Base-by-base conservation (phyloP, 2,113 vertebrate species). In the Pithys albifrons region DNA sequence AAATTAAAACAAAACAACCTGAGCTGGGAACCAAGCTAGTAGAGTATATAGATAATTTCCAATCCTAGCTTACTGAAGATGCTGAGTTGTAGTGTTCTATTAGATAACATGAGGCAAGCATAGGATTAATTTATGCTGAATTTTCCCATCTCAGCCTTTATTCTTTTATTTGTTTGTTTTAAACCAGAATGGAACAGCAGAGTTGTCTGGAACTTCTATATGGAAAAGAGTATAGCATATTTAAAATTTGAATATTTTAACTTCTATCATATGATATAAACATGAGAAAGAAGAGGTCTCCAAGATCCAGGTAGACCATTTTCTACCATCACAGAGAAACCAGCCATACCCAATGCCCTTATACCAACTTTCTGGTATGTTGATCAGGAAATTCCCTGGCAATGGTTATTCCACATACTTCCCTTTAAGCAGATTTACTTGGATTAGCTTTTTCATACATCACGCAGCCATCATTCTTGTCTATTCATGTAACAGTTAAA, bases 181-280 rank as follows among this genome's bases (percentile, higher is more conserved):
- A 78, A 62, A 19, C 5, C 13, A 41, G 35, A 72, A 79, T 1
- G 6, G 33, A 71, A 58, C 7, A n/a, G 18, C 7, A 62, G 61
- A 78, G 31, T 35, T 46, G 1, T 41, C 43, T 41, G 8, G 8
- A 74, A 85, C 12, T 45, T 37, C 14, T 33, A 12, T 27, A 49
- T 7, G 29, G 31, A 33, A 5, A 43, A 23, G 14, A 49, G 7
- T 14, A 35, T 17, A 59, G 0, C 0, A 45, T 39, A 49, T 61
- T 73, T 77, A 37, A 52, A 16, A 41, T 41, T 15, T 18, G 2
- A 6, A 41, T 24, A 82, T 79, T 52, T 93, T 35, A 37, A 48
- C 62, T 59, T 57, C 28, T 31, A 33, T 45, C 20, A 20, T 35
- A 29, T n/a, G 8, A 59, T 10, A 58, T 5, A 62, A 24, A 78